Percentiles rank a stretch among this genome's conserved stretches.
phyloP scores from a whole-genome alignment of 2,113 vertebrate species.

The Tichodroma muraria region DNA sequence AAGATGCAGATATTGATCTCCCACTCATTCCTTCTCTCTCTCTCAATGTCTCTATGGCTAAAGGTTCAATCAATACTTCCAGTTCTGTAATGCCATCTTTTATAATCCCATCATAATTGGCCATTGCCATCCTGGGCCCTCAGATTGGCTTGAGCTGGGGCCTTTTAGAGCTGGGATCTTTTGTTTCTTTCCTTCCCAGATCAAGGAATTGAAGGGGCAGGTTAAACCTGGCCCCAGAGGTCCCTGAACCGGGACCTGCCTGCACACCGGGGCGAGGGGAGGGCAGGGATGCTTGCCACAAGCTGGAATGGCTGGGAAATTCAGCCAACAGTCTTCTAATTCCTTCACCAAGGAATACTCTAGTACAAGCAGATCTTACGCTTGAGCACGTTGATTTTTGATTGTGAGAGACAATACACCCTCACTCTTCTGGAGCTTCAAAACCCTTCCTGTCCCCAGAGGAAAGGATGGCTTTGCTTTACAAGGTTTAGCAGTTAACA shows the following conservation, averaged over 20 bases:
- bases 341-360: neutral
- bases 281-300: neutral
- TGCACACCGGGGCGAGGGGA: neutral
- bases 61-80: conserved; percentile 79
- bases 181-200: neutral
- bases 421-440: neutral
- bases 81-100: conserved; percentile 74
- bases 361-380: neutral
- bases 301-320: neutral
- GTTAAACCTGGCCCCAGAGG: neutral
- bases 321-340: neutral
- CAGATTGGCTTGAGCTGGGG: conserved; percentile 10
- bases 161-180: neutral
- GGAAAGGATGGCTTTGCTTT: neutral
- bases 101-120: conserved; percentile 82
- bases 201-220: neutral
- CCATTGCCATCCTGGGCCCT: conserved; percentile 65
- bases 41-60: conserved; percentile 74
- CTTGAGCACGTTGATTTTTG: neutral
- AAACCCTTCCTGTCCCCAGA: neutral
- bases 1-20: conserved; percentile 67
- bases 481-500: neutral
- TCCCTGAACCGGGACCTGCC: neutral
- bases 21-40: conserved; percentile 59
- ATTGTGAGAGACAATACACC: neutral